Conservation (phyloP, 2,797 vertebrate genomes). For the Setipinna tenuifilis region DNA sequence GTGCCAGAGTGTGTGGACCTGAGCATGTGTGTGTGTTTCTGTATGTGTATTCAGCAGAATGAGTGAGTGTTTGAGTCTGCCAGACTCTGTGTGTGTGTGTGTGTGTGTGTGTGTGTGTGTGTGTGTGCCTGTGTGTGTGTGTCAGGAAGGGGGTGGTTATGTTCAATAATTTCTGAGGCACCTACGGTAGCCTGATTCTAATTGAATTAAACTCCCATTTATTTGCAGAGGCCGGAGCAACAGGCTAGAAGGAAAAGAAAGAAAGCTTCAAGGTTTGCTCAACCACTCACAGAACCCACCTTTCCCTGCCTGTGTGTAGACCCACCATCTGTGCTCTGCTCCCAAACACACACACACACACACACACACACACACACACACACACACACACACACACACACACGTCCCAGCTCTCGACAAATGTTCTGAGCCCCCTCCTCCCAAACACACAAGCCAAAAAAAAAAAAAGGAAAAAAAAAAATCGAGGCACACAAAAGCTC, state of each 20-base stretch:
- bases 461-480: conserved; percentile 75
- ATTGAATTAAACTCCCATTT: conserved; percentile 99
- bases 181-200: conserved; percentile 89
- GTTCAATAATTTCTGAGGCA: conserved; percentile 90
- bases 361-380: conserved; percentile 23
- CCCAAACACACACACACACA: conserved; percentile 81
- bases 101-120: conserved; percentile 63
- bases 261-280: conserved; percentile 85
- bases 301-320: conserved; percentile 90
- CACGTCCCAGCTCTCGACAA: conserved; percentile 83
- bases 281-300: conserved; percentile 91
- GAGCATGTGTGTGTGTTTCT: conserved; percentile 37
- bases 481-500: conserved; percentile 93
- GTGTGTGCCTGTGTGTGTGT: conserved; percentile 66
- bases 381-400: conserved; percentile 19
- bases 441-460: conserved; percentile 89
- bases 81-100: conserved; percentile 63
- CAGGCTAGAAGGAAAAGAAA: conserved; percentile 76
- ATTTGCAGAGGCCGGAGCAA: conserved; percentile 94
- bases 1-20: conserved; percentile 66
- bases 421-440: conserved; percentile 82
- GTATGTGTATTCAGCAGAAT: conserved; percentile 36
- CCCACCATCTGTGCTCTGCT: conserved; percentile 97
- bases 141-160: conserved; percentile 72
- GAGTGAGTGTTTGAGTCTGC: neutral